These are phyloP conservation scores for Hyperopisus bebe DNA, from an alignment of 2,113 vertebrate species.

Conservation along the genomic window DNA sequence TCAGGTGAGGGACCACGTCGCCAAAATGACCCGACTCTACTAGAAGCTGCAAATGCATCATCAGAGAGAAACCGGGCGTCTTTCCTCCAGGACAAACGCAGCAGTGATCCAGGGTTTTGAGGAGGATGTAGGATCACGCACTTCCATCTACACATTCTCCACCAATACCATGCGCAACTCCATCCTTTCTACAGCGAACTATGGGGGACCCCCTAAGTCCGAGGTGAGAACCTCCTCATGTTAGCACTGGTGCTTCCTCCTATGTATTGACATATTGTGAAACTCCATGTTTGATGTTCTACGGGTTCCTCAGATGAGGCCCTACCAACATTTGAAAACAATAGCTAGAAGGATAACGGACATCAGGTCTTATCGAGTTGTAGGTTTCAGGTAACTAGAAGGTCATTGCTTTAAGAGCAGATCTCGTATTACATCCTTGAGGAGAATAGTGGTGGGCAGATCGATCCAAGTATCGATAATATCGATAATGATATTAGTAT, in stretches of 20 bases:
- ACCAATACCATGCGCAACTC: conserved; percentile 72
- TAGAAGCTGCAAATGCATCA: not conserved
- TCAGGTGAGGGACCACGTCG: conserved; percentile 51
- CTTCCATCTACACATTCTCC: conserved; percentile 71
- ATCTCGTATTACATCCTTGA: not conserved
- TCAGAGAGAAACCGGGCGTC: not conserved
- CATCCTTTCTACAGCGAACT: conserved; percentile 48
- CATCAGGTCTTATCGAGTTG: not conserved
- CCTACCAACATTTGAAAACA: not conserved
- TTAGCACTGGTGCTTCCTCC: not conserved
- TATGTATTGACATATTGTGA: not conserved
- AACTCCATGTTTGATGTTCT: not conserved
- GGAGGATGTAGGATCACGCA: conserved; percentile 63
- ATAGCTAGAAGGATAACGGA: not conserved
- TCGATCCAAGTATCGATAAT: no score
- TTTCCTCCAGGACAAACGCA: conserved; percentile 59
- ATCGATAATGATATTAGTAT: no score
- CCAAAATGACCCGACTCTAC: not conserved
- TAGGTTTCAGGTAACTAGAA: not conserved
- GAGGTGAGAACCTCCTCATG: conserved; percentile 33
- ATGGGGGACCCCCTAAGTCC: conserved; percentile 42
- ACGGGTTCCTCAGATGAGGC: not conserved
- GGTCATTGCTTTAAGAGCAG: not conserved
- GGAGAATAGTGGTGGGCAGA: no score
- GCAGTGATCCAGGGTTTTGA: conserved; percentile 61